Base-by-base conservation (phyloP, 2,113 vertebrate genomes). In the Hypomesus transpacificus region DNA sequence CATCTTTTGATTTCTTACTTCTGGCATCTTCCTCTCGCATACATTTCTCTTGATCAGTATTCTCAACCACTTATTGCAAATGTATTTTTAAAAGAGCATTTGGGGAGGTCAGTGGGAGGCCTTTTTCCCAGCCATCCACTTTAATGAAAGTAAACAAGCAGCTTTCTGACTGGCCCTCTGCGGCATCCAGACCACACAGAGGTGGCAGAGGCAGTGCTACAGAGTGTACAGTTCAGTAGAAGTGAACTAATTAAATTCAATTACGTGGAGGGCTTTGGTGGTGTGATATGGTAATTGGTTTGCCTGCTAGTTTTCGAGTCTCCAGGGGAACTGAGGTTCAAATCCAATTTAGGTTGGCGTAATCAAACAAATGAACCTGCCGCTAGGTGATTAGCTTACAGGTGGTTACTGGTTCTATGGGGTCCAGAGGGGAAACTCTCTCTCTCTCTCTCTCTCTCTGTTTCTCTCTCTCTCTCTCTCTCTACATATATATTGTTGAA, bases 271-370 rank as follows among this genome's bases (percentile, higher is more conserved):
- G 52, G 69, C 68, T 54, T 66, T 66, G 64, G 64, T 66, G 66
- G 68, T 71, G 59, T 81, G 70, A 68, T 52, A 56, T 21, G 46
- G 58, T 71, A 70, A 80, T 75, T 69, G 31, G 59, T 73, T 74
- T 69, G 75, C 71, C 69, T 77, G 74, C 18, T 28, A 24, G 59
- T 56, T 21, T 68, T 74, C n/a, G 1, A 31, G 26, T 56, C 80
- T 66, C 79, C 31, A 34, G 3, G 14, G 65, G 66, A 61, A 31
- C 53, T 62, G 63, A 60, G 52, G 64, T 61, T 80, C 72, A 73
- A 54, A 62, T 69, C 72, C 76, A 60, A 82, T 82, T 84, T 77
- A 66, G 71, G 71, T 26, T 77, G 66, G 63, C 50, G 69, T 71
- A 72, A 71, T 21, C 78, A 80, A 70, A 77, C 73, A 75, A 67